These are phyloP conservation scores for Helobdella robusta DNA, from an alignment of 2,888 invertebrate genomes.

Conservation along the genomic window DNA sequence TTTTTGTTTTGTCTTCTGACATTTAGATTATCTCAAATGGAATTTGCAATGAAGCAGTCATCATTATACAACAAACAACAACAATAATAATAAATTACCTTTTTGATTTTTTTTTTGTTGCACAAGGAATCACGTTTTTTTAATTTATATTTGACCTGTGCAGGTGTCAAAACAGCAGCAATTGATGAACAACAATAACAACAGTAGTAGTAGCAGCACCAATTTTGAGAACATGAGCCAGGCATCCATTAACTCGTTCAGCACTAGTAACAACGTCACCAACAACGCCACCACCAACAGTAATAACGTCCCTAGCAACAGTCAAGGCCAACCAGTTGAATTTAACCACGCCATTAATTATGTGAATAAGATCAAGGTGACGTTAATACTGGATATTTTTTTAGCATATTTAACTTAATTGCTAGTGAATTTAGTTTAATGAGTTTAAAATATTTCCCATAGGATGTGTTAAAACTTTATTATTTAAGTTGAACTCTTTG, in stretches of 20 bases:
- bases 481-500: not conserved
- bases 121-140: no score
- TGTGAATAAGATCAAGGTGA: constrained; percentile 95
- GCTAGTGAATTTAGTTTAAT: not conserved
- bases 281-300: not conserved
- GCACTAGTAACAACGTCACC: not conserved
- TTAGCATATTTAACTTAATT: no score
- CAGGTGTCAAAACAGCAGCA: no score
- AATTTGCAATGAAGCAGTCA: no score
- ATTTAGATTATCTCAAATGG: no score
- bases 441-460: not conserved
- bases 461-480: not conserved
- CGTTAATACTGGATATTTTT: no score
- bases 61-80: no score
- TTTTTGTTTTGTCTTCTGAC: no score
- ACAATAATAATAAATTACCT: no score
- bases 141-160: no score
- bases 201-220: not conserved
- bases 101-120: no score
- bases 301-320: constrained; percentile 1
- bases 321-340: constrained; percentile 69
- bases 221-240: not conserved
- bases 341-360: constrained; percentile 98
- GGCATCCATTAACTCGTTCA: constrained; percentile 2
- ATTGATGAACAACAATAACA: not conserved